Conservation (phyloP, 1,140 invertebrate genomes). For the Danaus plexippus region DNA sequence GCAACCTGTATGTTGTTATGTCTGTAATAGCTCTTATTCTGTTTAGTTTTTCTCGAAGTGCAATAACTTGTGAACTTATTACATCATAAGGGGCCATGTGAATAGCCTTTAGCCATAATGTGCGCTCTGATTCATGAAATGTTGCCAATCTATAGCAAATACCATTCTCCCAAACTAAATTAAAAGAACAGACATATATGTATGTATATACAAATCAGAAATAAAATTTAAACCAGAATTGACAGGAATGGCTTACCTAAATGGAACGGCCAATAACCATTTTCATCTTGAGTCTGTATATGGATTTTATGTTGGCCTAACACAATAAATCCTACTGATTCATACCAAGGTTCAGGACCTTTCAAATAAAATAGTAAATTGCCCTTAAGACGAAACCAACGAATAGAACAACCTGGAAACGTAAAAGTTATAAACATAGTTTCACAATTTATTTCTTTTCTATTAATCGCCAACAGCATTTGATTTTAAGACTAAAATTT, state of each 20-base stretch:
- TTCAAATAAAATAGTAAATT: slow-evolving; percentile 97
- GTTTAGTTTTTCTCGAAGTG: slow-evolving; percentile 66
- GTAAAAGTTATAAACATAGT: too few species aligned
- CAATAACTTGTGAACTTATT: slow-evolving; percentile 80
- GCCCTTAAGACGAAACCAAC: slow-evolving; percentile 93
- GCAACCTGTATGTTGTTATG: slow-evolving; percentile 78
- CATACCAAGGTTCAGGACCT: slow-evolving; percentile 88
- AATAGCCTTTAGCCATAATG: slow-evolving; percentile 89
- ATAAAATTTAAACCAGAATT: slow-evolving; percentile 10
- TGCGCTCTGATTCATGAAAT: slow-evolving; percentile 84
- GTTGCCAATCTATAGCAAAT: slow-evolving; percentile 85
- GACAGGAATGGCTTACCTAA: slow-evolving; percentile 71
- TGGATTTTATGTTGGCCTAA: slow-evolving; percentile 84
- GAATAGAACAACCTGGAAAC: slow-evolving; percentile 80
- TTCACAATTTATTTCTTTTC: too few species aligned
- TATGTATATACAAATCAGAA: not conserved
- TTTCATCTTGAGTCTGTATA: slow-evolving; percentile 64
- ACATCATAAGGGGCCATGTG: slow-evolving; percentile 88
- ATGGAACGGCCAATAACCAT: slow-evolving; percentile 78
- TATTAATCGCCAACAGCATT: slow-evolving; percentile 25
- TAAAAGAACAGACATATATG: slow-evolving; percentile 12
- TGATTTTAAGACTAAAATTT: slow-evolving; percentile 11
- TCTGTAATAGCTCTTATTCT: slow-evolving; percentile 75
- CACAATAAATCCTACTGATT: slow-evolving; percentile 89
- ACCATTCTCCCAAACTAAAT: slow-evolving; percentile 86